Evolutionary conservation across 2,888 invertebrate species (phyloP).

Genomic region (Spicauda simplicius): DNA sequence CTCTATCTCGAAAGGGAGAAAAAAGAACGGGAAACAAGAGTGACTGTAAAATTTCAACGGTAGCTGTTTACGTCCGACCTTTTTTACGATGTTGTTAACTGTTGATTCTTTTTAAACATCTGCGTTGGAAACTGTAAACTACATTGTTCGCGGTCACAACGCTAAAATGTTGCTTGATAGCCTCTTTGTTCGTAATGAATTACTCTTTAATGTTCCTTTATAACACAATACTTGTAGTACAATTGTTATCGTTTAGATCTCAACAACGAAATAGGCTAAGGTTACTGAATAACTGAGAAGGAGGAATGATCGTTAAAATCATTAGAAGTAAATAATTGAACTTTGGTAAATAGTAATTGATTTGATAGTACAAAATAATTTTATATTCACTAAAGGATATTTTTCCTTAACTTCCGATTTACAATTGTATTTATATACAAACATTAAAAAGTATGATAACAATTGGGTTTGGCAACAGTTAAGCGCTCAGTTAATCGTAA

Average conservation of each 20-base stretch:
- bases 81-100: slow-evolving; percentile 82
- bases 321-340: not conserved
- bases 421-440: no score
- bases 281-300: slow-evolving; percentile 14
- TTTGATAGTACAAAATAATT: no score
- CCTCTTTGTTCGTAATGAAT: slow-evolving; percentile 37
- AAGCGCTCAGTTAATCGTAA: no score
- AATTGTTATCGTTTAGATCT: slow-evolving; percentile 30
- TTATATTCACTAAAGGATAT: no score
- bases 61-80: slow-evolving; percentile 75
- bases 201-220: slow-evolving; percentile 33
- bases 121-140: slow-evolving; percentile 77
- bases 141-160: slow-evolving; percentile 71
- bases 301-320: slow-evolving; percentile 3
- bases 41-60: slow-evolving; percentile 79
- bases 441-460: not conserved
- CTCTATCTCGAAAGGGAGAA: slow-evolving; percentile 42
- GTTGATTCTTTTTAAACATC: slow-evolving; percentile 84
- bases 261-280: slow-evolving; percentile 23
- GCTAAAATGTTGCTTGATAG: slow-evolving; percentile 60
- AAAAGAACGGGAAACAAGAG: slow-evolving; percentile 59
- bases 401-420: no score
- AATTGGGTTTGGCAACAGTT: no score
- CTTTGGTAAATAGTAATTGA: no score
- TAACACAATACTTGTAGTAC: slow-evolving; percentile 22